Evolutionary conservation across 2,797 vertebrate species (phyloP).

Genomic region (Serranus cabrilla): DNA sequence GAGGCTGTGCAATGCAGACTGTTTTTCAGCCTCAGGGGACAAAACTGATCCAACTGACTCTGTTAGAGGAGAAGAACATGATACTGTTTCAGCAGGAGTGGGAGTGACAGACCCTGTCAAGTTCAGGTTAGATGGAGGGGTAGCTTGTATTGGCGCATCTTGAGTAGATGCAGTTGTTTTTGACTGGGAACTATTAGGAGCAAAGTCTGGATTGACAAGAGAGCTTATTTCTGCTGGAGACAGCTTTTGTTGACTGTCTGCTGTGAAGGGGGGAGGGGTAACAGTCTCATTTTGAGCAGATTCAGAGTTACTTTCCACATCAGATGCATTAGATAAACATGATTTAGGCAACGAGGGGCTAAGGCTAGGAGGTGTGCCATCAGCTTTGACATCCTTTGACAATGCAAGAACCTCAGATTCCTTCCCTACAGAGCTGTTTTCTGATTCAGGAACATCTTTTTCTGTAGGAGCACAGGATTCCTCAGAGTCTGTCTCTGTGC

Average conservation of each 20-base stretch:
- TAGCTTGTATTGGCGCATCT: slow-evolving; percentile 28
- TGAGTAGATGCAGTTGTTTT: slow-evolving; percentile 20
- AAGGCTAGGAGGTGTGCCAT: slow-evolving; percentile 9
- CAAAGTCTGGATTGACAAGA: slow-evolving; percentile 10
- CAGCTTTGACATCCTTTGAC: slow-evolving; percentile 24
- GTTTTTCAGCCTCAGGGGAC: slow-evolving; percentile 41
- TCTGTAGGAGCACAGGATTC: slow-evolving; percentile 25
- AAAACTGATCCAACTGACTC: slow-evolving; percentile 35
- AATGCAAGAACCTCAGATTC: slow-evolving; percentile 15
- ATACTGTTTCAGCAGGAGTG: slow-evolving; percentile 19
- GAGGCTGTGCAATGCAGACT: slow-evolving; percentile 1
- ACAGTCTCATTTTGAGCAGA: slow-evolving; percentile 20
- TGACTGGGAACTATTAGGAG: slow-evolving; percentile 1
- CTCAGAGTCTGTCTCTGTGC: slow-evolving; percentile 4
- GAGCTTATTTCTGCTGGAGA: slow-evolving; percentile 34
- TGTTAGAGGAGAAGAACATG: slow-evolving; percentile 14
- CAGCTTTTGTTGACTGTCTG: slow-evolving; percentile 5
- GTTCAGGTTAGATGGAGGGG: slow-evolving; percentile 29
- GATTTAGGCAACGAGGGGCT: slow-evolving; percentile 6
- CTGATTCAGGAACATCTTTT: slow-evolving; percentile 18
- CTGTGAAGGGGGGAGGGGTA: background rate
- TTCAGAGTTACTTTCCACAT: slow-evolving; percentile 22
- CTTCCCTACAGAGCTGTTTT: slow-evolving; percentile 27
- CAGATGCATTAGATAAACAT: slow-evolving; percentile 18
- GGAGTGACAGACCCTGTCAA: slow-evolving; percentile 12